A percentile compares a stretch with the other conserved stretches of the same genome.
These are phyloP conservation scores for Peromyscus aztecus DNA, from an alignment of 2,797 vertebrate genomes.

Conservation along the genomic window DNA sequence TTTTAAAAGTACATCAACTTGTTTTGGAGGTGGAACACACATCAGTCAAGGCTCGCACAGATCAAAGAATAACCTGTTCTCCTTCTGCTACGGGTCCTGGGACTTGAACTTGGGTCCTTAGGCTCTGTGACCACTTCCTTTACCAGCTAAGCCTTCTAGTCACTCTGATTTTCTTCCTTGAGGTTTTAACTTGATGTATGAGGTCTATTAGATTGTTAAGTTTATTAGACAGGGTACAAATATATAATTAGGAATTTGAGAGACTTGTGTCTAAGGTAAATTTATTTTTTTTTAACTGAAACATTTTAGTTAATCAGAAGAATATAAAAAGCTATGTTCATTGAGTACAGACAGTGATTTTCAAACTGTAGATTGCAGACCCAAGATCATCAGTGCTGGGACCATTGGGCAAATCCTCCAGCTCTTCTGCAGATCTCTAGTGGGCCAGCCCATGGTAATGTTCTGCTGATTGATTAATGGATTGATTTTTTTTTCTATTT, in stretches of 20 bases:
- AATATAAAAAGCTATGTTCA: background rate
- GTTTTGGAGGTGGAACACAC: background rate
- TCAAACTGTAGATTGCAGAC: background rate
- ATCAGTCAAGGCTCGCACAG: background rate
- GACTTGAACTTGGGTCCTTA: background rate
- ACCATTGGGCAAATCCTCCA: background rate
- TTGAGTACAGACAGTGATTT: background rate
- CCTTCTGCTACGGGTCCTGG: background rate
- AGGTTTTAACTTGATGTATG: slow-evolving; percentile 29
- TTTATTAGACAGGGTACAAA: slow-evolving; percentile 45
- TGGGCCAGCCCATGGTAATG: no score
- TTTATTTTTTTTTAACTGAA: slow-evolving; percentile 55
- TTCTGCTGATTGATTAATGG: background rate
- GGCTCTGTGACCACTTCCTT: background rate
- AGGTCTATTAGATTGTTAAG: background rate
- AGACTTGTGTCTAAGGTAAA: slow-evolving; percentile 44
- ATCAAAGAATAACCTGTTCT: background rate
- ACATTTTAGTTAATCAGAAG: slow-evolving; percentile 52
- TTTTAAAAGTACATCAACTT: background rate
- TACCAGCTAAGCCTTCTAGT: background rate
- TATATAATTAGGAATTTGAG: slow-evolving; percentile 55
- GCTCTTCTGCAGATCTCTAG: background rate
- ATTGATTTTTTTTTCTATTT: background rate
- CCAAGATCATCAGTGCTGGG: background rate
- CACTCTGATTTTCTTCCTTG: background rate